Base-by-base conservation (phyloP, 1,140 invertebrate genomes). In the Leptinotarsa texana region DNA sequence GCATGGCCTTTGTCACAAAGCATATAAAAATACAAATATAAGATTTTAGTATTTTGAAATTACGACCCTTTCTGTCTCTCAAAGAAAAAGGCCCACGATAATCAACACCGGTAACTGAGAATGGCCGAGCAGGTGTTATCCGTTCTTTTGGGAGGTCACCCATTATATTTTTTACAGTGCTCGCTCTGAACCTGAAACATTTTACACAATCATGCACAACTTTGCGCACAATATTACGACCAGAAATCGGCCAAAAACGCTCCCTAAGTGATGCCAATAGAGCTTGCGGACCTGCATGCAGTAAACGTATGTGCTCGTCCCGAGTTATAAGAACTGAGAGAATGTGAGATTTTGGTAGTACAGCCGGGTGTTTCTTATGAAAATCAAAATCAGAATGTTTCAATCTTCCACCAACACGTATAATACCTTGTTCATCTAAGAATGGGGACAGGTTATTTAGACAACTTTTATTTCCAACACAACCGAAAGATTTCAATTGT, bases 11-110 rank as follows among this genome's bases (percentile, higher is more conserved):
- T 5, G 82, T 84, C 1, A 77, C 63, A 13, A 83, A 78, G 67
- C 84, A 86, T 4, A 84, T 77, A 74, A 85, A 85, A 2, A 84
- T 11, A 47, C 49, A 72, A 72, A 72, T 18, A n/a, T 22, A 63
- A 48, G 17, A 84, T 57, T 47, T 83, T 68, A 80, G 80, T 62
- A 65, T 57, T 75, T 80, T 82, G 63, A 63, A 22, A 27, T 78
- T 48, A 66, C 74, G 81, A 17, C 74, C 66, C 3, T 79, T 80
- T 63, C 80, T 18, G 3, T 79, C 81, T 8, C 47, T 57, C 70
- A 85, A 86, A 48, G 81, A 77, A n/a, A 72, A 65, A 15, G 63
- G 11, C 4, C 21, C 63, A 21, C 21, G 13, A 22, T 65, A 65
- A 8, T 65, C 63, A 21, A 65, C 63, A 65, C 63, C 63, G 63